A percentile compares a stretch with the other conserved stretches of the same genome.
Evolutionary conservation across 2,113 vertebrate species (phyloP).

Genomic region (Vulpes ferrilata): DNA sequence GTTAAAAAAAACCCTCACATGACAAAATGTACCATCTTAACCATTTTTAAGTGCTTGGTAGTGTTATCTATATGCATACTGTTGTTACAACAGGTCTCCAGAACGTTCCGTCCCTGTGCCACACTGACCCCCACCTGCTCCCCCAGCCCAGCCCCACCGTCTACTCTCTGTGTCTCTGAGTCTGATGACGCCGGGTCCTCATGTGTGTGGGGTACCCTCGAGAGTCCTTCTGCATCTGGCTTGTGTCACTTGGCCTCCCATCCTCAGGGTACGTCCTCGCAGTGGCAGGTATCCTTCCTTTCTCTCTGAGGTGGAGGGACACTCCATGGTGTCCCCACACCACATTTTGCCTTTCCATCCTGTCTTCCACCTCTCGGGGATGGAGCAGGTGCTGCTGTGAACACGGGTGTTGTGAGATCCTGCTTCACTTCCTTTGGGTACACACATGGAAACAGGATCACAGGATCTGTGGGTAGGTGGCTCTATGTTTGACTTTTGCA

Average conservation of each 20-base stretch:
- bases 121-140: accelerated
- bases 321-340: accelerated
- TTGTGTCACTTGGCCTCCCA: accelerated
- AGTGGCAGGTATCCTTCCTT: background rate
- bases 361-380: accelerated
- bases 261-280: accelerated
- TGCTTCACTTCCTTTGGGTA: background rate
- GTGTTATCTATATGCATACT: background rate
- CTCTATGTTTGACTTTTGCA: background rate
- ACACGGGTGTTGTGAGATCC: background rate
- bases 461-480: accelerated
- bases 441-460: background rate
- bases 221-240: background rate
- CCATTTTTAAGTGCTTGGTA: background rate
- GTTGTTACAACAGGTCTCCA: accelerated
- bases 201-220: accelerated
- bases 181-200: accelerated
- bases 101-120: accelerated
- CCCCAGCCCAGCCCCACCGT: accelerated
- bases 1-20: background rate
- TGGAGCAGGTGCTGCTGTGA: background rate
- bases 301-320: background rate
- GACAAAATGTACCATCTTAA: no score
- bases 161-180: background rate
- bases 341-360: accelerated